These are phyloP conservation scores for Chaetoderma sp. DNA, from an alignment of 2,888 invertebrate species.

Conservation along the genomic window DNA sequence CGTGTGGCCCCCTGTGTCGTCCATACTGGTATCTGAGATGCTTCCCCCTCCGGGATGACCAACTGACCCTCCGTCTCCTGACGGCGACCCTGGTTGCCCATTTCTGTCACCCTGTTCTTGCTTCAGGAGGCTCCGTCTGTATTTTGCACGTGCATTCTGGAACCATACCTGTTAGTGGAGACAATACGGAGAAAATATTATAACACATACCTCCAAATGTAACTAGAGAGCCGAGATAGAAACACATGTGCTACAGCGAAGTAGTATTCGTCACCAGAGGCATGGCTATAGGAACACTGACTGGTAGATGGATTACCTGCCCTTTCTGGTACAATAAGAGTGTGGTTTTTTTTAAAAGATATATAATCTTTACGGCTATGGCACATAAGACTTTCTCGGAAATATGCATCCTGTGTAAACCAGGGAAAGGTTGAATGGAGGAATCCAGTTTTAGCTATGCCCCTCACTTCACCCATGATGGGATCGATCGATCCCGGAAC, in stretches of 20 bases:
- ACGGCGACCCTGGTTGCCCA: constrained; percentile 18
- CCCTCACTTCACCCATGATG: too few relatives aligned
- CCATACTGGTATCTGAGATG: constrained; percentile 30
- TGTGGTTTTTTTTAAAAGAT: too few relatives aligned
- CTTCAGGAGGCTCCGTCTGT: constrained; percentile 85
- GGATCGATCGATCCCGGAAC: too few relatives aligned
- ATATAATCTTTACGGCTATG: too few relatives aligned
- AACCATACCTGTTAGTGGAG: constrained; percentile 99
- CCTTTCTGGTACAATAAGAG: too few relatives aligned
- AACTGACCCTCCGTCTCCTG: constrained; percentile 14
- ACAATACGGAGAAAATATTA: constrained; percentile 18
- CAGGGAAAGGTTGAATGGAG: too few relatives aligned
- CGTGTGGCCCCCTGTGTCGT: constrained; percentile 40
- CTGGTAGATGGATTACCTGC: too few relatives aligned
- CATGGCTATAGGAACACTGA: too few relatives aligned
- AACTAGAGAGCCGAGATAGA: not conserved
- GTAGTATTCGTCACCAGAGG: too few relatives aligned
- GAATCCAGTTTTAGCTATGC: too few relatives aligned
- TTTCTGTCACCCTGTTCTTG: constrained; percentile 44
- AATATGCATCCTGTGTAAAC: too few relatives aligned
- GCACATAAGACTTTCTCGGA: too few relatives aligned
- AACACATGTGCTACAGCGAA: not conserved
- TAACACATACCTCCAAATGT: not conserved
- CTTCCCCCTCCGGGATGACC: constrained; percentile 32
- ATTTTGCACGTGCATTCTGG: constrained; percentile 98